These are phyloP conservation scores for Chondrilla cf. caribensis DNA, from an alignment of 37 sponge, comb jelly and placozoan species.

Conservation along the genomic window DNA sequence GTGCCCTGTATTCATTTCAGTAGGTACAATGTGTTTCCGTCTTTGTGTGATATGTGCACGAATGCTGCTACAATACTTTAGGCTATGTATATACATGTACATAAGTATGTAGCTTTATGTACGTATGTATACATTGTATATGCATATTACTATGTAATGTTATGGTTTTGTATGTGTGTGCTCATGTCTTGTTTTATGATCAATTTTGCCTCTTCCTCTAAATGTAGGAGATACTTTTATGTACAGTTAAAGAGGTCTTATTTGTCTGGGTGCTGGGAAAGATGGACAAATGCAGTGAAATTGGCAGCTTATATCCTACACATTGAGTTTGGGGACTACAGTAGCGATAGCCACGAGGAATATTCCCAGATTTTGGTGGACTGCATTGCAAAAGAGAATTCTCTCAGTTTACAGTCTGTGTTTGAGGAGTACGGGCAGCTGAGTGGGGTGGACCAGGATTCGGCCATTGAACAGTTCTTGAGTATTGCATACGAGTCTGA, in stretches of 20 bases:
- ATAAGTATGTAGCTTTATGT: too few species aligned
- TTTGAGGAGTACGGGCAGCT: slow-evolving; percentile 42
- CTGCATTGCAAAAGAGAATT: not conserved
- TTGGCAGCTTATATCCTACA: slow-evolving; percentile 61
- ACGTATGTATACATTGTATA: too few species aligned
- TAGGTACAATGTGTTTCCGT: not conserved
- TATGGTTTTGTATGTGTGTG: too few species aligned
- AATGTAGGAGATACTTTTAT: slow-evolving; percentile 57
- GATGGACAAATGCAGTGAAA: not conserved
- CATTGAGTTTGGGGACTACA: slow-evolving; percentile 66
- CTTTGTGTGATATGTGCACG: not conserved
- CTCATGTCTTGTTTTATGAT: too few species aligned
- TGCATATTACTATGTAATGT: too few species aligned
- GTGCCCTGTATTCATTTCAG: slow-evolving; percentile 3
- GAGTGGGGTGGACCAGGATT: slow-evolving; percentile 38
- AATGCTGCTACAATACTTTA: too few species aligned
- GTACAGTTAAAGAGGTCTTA: slow-evolving; percentile 52
- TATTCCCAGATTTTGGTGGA: slow-evolving; percentile 2
- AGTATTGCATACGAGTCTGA: slow-evolving; percentile 35
- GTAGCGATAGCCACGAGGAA: slow-evolving; percentile 28
- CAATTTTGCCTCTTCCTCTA: too few species aligned
- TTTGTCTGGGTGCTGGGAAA: slow-evolving; percentile 32
- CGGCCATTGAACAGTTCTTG: slow-evolving; percentile 70
- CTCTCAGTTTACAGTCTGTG: not conserved
- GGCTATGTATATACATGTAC: too few species aligned